Evolutionary conservation across 2,888 invertebrate species (phyloP).

Genomic region (Drosophila merina): DNA sequence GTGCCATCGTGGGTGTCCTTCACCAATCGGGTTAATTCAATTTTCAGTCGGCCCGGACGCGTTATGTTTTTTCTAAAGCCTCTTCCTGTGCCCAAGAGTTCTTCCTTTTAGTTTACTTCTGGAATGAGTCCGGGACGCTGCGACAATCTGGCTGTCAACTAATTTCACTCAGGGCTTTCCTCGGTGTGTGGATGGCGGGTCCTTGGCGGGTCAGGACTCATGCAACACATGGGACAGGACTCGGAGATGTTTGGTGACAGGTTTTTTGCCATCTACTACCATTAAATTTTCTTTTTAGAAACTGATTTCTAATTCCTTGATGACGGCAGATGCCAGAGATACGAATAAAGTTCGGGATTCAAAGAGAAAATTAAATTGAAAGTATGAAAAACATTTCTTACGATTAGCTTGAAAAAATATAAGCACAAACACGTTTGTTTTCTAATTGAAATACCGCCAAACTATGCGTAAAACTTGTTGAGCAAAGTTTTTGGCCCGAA

Average conservation of each 20-base stretch:
- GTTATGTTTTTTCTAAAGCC: conserved; percentile 4
- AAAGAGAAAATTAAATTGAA: neutral
- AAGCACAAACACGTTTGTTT: conserved; percentile 2
- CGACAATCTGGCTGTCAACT: conserved; percentile 63
- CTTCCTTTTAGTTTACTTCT: conserved; percentile 3
- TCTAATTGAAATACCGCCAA: conserved; percentile 67
- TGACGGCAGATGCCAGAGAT: neutral
- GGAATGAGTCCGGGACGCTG: conserved; percentile 10
- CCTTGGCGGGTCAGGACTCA: conserved; percentile 27
- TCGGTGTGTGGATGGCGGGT: conserved; percentile 29
- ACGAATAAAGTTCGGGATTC: neutral
- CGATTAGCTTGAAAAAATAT: neutral
- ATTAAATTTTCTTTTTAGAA: neutral
- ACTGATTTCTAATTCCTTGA: neutral
- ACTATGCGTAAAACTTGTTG: conserved; percentile 63
- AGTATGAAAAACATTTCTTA: neutral
- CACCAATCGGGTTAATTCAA: conserved; percentile 75
- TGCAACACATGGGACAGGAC: conserved; percentile 38
- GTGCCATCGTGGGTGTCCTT: conserved; percentile 25
- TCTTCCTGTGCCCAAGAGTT: conserved; percentile 1
- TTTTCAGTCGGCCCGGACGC: conserved; percentile 61
- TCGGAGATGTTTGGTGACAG: conserved; percentile 8
- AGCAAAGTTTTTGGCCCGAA: conserved; percentile 33
- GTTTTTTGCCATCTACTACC: neutral
- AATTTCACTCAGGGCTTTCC: conserved; percentile 58